A percentile compares a stretch with the other conserved stretches of the same genome.
Evolutionary conservation across 2,113 vertebrate species (phyloP).

Genomic region (Nesoenas mayeri): DNA sequence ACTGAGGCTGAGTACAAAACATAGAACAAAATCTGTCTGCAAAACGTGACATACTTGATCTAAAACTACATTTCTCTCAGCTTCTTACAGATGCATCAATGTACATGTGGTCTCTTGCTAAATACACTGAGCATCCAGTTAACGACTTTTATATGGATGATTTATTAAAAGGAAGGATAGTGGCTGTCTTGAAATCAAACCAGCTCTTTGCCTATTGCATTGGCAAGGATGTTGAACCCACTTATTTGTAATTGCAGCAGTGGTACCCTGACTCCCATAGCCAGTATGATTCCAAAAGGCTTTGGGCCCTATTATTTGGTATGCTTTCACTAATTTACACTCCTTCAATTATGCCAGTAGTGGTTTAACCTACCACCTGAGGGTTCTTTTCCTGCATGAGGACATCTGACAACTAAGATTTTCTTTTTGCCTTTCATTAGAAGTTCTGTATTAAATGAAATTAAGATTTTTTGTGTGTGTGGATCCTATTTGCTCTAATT

Average conservation of each 20-base stretch:
- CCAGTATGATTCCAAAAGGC: neutral
- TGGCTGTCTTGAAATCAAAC: neutral
- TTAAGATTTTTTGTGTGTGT: no score
- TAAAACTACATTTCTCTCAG: neutral
- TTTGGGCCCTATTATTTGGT: neutral
- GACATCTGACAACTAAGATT: neutral
- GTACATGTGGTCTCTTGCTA: neutral
- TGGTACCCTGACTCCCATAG: neutral
- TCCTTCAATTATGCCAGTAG: neutral
- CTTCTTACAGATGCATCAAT: neutral
- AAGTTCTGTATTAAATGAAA: neutral
- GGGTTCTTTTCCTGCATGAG: neutral
- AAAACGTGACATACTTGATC: neutral
- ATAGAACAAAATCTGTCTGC: neutral
- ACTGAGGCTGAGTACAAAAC: neutral
- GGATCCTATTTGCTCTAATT: neutral
- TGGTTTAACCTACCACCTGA: neutral
- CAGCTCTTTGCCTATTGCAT: neutral
- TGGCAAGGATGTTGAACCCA: neutral
- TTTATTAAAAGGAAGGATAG: neutral
- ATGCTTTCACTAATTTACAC: neutral
- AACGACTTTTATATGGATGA: neutral
- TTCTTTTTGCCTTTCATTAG: neutral
- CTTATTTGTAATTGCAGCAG: neutral
- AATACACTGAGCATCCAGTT: neutral